A percentile compares a stretch with the other conserved stretches of the same genome.
Conservation (phyloP, 2,888 invertebrate genomes). For the Drosophila bunnanda region DNA sequence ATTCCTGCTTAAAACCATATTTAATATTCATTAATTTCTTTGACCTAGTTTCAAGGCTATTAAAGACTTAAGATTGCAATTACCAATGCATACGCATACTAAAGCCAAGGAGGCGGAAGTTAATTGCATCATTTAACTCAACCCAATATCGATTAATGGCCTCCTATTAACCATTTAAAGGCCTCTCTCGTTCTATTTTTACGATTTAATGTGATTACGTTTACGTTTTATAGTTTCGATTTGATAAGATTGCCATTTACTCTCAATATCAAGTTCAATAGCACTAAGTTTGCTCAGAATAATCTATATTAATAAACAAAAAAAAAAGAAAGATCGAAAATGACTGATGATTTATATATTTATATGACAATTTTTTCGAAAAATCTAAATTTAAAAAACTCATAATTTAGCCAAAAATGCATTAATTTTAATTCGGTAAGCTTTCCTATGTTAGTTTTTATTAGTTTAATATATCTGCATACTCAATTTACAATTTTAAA, state of each 20-base stretch:
- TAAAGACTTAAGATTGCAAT: conserved; percentile 17
- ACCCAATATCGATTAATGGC: conserved; percentile 14
- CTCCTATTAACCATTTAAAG: conserved; percentile 11
- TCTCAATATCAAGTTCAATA: conserved; percentile 14
- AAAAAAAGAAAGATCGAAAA: background rate
- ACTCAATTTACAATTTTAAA: too few relatives aligned
- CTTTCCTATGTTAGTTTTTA: too few relatives aligned
- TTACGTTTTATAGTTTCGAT: conserved; percentile 22
- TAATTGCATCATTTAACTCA: conserved; percentile 11
- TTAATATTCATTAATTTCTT: background rate
- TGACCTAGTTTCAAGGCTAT: conserved; percentile 2
- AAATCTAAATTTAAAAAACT: too few relatives aligned
- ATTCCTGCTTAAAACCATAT: background rate
- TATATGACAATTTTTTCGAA: too few relatives aligned
- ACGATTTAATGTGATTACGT: conserved; percentile 11
- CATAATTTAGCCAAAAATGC: too few relatives aligned
- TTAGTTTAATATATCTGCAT: too few relatives aligned
- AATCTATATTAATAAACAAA: background rate
- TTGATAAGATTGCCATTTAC: conserved; percentile 28
- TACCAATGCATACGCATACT: background rate
- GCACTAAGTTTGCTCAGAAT: background rate
- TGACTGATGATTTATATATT: too few relatives aligned
- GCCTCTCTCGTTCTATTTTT: conserved; percentile 10
- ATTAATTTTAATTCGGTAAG: too few relatives aligned
- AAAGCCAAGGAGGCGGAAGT: conserved; percentile 17